Base-by-base conservation (phyloP, 2,113 vertebrate genomes). In the Bujurquina vittata region DNA sequence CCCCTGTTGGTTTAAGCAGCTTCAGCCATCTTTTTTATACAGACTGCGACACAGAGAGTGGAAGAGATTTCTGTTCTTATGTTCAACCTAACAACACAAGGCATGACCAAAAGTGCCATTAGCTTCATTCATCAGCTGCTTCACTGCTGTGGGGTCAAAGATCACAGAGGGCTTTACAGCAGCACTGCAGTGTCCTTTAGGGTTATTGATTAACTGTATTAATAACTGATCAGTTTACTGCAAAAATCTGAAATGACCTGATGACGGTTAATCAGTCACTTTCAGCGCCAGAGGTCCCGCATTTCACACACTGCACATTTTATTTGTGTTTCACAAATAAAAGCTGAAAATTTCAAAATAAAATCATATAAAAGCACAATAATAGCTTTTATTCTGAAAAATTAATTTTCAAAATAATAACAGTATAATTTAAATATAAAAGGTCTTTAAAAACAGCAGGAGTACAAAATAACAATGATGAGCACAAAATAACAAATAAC, bases 91-190 rank as follows among this genome's bases (percentile, higher is more conserved):
- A 37, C 35, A 37, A 37, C 7, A 37, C 35, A 37, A 37, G 35
- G 2, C 8, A 33, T 37, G 35, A 9, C 35, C 9, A 37, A 9
- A 8, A 37, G 26, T 69, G 55, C 2, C 31, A 17, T 33, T 1
- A 33, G 15, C 26, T 20, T 54, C 76, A 26, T 49, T 62, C 11
- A 35, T 62, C 20, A 49, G 63, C 63, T 46, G 52, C 15, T 40
- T 23, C 60, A 40, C 55, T 22, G 54, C n/a, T 57, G 54, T 17
- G 7, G 18, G 67, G 72, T 75, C 80, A 75, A 12, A 81, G 80
- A 58, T 81, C 80, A 56, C 15, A 1, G 22, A 14, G 57, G 43
- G 79, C n/a, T 62, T 4, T 62, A 20, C n/a, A 29, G 57, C 11
- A 22, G 11, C 33, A n/a, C 33, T 7, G 8, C 10, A 4, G 73